Percentiles rank a stretch among this genome's conserved stretches.
Evolutionary conservation across 1,140 invertebrate genomes (phyloP).

Genomic region (Drosophila varians): DNA sequence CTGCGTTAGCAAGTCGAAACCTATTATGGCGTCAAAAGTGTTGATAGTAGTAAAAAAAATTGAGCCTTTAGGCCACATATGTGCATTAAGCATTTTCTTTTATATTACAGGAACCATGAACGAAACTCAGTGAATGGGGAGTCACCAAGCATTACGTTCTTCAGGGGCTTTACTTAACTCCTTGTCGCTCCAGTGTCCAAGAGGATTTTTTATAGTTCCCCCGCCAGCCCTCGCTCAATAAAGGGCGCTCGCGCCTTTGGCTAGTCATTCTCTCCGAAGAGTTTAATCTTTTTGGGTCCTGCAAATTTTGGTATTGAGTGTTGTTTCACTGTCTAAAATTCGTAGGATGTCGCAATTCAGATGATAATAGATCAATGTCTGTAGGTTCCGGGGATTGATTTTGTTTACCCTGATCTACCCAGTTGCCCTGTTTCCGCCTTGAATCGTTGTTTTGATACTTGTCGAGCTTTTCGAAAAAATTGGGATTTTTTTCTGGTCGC

Average conservation of each 20-base stretch:
- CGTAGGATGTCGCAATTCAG: not conserved
- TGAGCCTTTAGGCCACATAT: conserved; percentile 5
- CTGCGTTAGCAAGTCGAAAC: not conserved
- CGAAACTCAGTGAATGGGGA: no score
- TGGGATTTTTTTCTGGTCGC: not conserved
- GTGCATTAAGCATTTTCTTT: no score
- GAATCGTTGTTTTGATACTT: not conserved
- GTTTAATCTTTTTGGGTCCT: conserved; percentile 8
- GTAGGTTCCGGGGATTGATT: conserved; percentile 2
- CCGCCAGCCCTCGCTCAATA: no score
- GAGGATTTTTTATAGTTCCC: no score
- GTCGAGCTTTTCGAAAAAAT: conserved; percentile 2
- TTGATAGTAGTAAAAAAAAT: conserved; percentile 3
- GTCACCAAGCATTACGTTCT: no score
- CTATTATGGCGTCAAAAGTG: not conserved
- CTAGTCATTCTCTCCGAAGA: not conserved
- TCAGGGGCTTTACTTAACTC: no score
- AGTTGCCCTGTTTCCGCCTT: not conserved
- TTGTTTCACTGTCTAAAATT: no score
- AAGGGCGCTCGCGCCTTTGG: no score
- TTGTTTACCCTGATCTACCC: not conserved
- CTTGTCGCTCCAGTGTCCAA: no score
- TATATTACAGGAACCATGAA: no score
- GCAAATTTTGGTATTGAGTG: conserved; percentile 3
- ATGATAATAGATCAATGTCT: conserved; percentile 12